phyloP scores from a whole-genome alignment of 2,113 vertebrate species.

The Aegypius monachus region DNA sequence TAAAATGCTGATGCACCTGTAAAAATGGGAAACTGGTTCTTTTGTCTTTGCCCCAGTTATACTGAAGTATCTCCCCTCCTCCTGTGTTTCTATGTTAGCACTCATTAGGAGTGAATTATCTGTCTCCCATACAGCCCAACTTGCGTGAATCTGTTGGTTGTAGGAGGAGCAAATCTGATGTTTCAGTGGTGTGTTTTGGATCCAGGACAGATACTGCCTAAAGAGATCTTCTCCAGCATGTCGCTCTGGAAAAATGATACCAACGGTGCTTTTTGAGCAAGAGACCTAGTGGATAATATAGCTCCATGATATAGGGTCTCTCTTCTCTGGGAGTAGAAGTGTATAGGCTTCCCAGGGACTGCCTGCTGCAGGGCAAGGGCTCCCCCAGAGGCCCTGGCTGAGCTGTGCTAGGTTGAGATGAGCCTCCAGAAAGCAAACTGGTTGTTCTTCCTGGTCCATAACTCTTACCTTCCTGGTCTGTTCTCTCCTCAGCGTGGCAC shows the following conservation, averaged over 20 bases:
- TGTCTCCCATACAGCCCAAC: neutral
- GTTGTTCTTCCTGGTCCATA: neutral
- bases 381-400: neutral
- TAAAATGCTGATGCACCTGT: neutral
- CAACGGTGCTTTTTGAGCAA: neutral
- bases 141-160: no score
- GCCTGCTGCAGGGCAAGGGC: no score
- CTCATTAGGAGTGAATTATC: neutral
- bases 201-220: neutral
- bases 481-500: conserved; percentile 83
- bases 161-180: neutral
- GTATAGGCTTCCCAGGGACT: fast-evolving
- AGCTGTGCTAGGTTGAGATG: neutral
- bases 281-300: neutral
- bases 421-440: neutral
- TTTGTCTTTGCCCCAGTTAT: neutral
- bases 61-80: neutral
- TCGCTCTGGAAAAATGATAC: neutral
- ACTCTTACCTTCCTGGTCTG: neutral
- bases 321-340: neutral
- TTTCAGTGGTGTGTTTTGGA: neutral
- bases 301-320: no score
- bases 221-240: neutral
- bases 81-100: fast-evolving
- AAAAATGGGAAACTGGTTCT: neutral